Conservation (phyloP, 2,797 vertebrate species). For the Myiothlypis chrysogaster region DNA sequence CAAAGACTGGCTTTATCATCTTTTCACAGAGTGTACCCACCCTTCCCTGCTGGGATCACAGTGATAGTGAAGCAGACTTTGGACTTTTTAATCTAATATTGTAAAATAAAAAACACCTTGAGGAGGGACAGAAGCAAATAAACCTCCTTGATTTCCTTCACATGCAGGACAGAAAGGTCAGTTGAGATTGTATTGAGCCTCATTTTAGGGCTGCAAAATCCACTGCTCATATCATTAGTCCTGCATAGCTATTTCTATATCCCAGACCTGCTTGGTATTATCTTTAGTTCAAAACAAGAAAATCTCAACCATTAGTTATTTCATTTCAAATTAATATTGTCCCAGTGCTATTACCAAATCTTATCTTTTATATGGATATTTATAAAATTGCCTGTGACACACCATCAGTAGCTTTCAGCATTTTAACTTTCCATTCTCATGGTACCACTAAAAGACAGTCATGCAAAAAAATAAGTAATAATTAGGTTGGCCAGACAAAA, state of each 20-base stretch:
- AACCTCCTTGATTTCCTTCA: background rate
- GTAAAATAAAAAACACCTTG: background rate
- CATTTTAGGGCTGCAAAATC: background rate
- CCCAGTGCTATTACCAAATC: background rate
- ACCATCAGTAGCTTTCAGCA: background rate
- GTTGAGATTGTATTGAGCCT: background rate
- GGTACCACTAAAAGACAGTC: background rate
- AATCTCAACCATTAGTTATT: background rate
- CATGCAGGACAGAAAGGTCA: background rate
- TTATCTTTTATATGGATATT: background rate
- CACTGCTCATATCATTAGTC: background rate
- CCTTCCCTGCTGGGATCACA: background rate
- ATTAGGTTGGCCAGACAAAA: background rate
- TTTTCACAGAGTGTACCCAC: background rate
- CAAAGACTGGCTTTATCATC: background rate
- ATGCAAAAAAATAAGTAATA: background rate
- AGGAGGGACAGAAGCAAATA: background rate
- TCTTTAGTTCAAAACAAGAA: background rate
- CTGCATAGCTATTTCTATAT: background rate
- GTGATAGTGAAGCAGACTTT: background rate
- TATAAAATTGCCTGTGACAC: background rate
- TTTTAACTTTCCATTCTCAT: background rate
- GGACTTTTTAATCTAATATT: background rate
- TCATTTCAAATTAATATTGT: background rate
- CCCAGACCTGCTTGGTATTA: background rate